A percentile compares a stretch with the other conserved stretches of the same genome.
phyloP scores from a whole-genome alignment of 1,140 invertebrate species.

The Ditylenchus dipsaci region DNA sequence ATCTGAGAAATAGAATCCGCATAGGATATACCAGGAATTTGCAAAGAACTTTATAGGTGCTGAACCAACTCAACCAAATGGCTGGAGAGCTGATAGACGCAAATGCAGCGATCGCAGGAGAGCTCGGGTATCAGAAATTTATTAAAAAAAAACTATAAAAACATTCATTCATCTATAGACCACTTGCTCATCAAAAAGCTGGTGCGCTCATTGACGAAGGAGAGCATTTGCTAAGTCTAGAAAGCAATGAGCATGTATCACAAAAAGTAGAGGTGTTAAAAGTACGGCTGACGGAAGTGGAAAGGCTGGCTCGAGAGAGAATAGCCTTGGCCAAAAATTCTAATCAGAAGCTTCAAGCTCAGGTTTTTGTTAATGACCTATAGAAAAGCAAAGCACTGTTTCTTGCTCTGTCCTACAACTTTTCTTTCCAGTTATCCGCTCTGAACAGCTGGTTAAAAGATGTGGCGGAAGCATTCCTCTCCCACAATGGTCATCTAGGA shows the following conservation, averaged over 20 bases:
- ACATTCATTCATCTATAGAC: neutral
- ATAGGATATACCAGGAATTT: too few species aligned
- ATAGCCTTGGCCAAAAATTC: constrained; percentile 21
- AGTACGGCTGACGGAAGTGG: constrained; percentile 41
- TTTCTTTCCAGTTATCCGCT: constrained; percentile 18
- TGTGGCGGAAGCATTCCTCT: constrained; percentile 44
- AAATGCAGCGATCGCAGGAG: constrained; percentile 51
- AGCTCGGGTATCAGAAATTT: constrained; percentile 33
- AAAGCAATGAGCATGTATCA: constrained; percentile 25
- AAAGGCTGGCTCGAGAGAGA: constrained; percentile 40
- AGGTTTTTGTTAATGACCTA: constrained; percentile 3
- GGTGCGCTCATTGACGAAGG: constrained; percentile 50
- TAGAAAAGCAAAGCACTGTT: too few species aligned
- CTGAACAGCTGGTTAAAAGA: constrained; percentile 43
- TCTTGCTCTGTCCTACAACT: too few species aligned
- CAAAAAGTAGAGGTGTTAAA: constrained; percentile 35
- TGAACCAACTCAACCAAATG: constrained; percentile 53
- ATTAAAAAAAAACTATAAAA: neutral
- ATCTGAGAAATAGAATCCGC: too few species aligned
- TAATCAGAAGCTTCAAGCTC: constrained; percentile 24
- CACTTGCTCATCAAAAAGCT: constrained; percentile 24
- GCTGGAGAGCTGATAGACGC: constrained; percentile 37
- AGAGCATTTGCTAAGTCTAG: constrained; percentile 33
- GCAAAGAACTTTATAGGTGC: too few species aligned
- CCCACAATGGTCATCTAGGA: constrained; percentile 43